Base-by-base conservation (phyloP, 2,797 vertebrate species). In the Phrynocephalus forsythii region DNA sequence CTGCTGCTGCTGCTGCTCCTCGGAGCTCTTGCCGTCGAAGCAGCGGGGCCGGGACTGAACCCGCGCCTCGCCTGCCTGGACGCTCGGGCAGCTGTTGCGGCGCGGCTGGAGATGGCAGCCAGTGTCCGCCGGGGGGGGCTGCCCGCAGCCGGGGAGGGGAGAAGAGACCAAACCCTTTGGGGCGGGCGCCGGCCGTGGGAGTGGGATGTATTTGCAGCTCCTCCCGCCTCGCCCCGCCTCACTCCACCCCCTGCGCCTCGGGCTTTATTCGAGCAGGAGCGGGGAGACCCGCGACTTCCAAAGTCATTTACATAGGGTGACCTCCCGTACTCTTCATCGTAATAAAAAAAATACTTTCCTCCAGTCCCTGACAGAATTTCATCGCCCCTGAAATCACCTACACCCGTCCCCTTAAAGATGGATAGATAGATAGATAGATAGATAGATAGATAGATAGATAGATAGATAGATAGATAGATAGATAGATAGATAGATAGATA, bases 191-290 rank as follows among this genome's bases (percentile, higher is more conserved):
- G 52, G 86, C 93, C 48, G 95, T 89, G 90, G 3, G n/a, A 92
- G 94, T 90, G 88, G 90, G 95, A 93, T 95, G 96, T 93, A 93
- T 63, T 63, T 16, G 13, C 94, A 88, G 89, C 92, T 88, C 91
- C 18, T 20, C 86, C 94, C 88, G 93, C 96, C 97, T 90, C 97
- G 38, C 38, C 38, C 38, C 38, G 38, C 52, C 60, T 16, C 60
- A 63, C 15, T 20, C 60, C 60, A 16, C 93, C 97, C 97, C 97
- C 94, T 84, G 81, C 86, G 89, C 16, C 28, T 71, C 79, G 52
- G 90, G 76, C 91, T 75, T 44, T 72, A 10, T 79, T 38, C 68
- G 6, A 91, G 89, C 89, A 38, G 84, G 5, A 85, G 60, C 86
- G 0, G 6, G 60, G 93, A 85, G 91, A 92, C 88, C 94, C 93